These are phyloP conservation scores for Brachyrhaphis roseni DNA, from an alignment of 2,797 vertebrate genomes.

Conservation along the genomic window DNA sequence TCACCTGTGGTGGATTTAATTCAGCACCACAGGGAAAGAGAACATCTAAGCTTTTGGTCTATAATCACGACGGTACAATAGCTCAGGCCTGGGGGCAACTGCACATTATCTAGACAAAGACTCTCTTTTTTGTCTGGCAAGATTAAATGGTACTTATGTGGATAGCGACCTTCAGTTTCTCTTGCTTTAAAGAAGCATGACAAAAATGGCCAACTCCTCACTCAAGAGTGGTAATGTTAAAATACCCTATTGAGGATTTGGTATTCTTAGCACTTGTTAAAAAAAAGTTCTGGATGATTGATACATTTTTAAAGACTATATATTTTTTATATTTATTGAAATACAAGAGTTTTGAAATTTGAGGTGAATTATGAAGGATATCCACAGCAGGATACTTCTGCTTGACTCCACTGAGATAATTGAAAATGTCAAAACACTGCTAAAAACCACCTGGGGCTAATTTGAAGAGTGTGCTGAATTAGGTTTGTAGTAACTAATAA, in stretches of 20 bases:
- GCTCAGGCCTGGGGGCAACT: conserved; percentile 50
- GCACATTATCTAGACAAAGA: conserved; percentile 44
- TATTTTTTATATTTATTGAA: background rate
- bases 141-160: conserved; percentile 62
- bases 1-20: conserved; percentile 64
- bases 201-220: conserved; percentile 53
- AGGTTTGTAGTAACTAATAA: background rate
- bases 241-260: conserved; percentile 27
- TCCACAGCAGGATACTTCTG: background rate
- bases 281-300: conserved; percentile 15
- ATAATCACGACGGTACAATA: conserved; percentile 56
- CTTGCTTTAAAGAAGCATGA: conserved; percentile 52
- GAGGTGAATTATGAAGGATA: background rate
- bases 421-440: conserved; percentile 6
- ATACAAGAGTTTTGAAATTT: background rate
- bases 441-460: conserved; percentile 4
- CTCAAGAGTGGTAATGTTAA: conserved; percentile 36
- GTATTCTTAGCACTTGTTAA: conserved; percentile 21
- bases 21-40: conserved; percentile 46
- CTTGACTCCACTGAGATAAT: background rate
- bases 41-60: conserved; percentile 54
- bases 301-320: background rate
- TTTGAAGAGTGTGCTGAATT: background rate
- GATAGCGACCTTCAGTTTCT: conserved; percentile 49
- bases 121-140: conserved; percentile 55